Evolutionary conservation across 2,888 invertebrate genomes (phyloP).

Genomic region (Oconnorella tubifera): DNA sequence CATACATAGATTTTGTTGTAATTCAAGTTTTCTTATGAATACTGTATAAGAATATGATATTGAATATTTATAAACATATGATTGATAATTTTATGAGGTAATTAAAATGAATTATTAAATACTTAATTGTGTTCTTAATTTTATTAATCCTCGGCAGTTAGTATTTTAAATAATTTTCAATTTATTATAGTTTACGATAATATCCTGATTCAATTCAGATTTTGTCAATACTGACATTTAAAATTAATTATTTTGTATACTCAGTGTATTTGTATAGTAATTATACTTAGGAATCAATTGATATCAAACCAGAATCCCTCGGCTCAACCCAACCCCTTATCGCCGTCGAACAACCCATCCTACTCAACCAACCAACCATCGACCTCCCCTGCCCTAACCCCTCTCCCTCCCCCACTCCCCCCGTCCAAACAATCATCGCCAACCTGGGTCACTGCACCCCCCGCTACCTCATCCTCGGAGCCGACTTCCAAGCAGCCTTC

Average conservation of each 20-base stretch:
- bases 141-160: too few species aligned
- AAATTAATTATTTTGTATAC: neutral
- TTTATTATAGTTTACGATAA: too few species aligned
- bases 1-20: too few species aligned
- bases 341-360: neutral
- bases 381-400: too few species aligned
- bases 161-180: too few species aligned
- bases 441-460: slow-evolving; percentile 40
- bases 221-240: neutral
- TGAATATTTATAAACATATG: too few species aligned
- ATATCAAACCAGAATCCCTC: neutral
- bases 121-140: too few species aligned
- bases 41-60: too few species aligned
- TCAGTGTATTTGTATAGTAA: neutral
- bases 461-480: slow-evolving; percentile 37
- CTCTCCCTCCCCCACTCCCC: neutral
- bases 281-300: neutral
- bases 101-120: too few species aligned
- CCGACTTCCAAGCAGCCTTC: slow-evolving; percentile 39
- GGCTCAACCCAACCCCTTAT: neutral
- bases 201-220: too few species aligned
- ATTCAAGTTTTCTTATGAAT: too few species aligned
- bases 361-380: neutral
- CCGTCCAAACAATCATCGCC: neutral
- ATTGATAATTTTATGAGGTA: too few species aligned